phyloP scores from a whole-genome alignment of 2,797 vertebrate genomes.

The Karalla daura region DNA sequence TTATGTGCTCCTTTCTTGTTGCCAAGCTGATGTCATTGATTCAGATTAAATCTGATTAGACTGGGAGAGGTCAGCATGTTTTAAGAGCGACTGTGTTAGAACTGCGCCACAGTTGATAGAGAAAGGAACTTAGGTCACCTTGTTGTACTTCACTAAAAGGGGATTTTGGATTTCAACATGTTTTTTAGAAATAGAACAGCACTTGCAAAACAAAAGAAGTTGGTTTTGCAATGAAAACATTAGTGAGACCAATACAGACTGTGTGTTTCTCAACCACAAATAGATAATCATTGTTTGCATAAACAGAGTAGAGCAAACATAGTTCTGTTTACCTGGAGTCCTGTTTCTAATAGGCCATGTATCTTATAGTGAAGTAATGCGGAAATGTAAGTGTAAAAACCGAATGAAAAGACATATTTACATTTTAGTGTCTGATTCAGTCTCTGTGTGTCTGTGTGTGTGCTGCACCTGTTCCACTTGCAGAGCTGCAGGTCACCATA shows the following conservation, averaged over 20 bases:
- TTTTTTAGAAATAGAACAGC: background rate
- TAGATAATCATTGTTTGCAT: slow-evolving; percentile 40
- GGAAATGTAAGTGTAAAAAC: background rate
- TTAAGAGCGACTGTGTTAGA: slow-evolving; percentile 14
- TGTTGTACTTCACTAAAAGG: background rate
- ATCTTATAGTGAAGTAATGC: background rate
- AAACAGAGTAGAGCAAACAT: slow-evolving; percentile 35
- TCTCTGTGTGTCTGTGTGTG: slow-evolving; percentile 1
- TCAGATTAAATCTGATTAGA: slow-evolving; percentile 40
- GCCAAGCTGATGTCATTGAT: slow-evolving; percentile 7
- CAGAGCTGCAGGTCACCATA: slow-evolving; percentile 31
- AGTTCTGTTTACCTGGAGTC: background rate
- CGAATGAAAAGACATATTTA: slow-evolving; percentile 3
- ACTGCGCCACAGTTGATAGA: background rate
- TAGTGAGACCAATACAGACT: slow-evolving; percentile 10
- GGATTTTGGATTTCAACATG: no score
- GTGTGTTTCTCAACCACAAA: slow-evolving; percentile 6
- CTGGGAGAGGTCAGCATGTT: slow-evolving; percentile 10
- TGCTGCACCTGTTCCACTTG: slow-evolving; percentile 56
- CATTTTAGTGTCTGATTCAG: background rate
- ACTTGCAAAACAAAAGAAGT: no score
- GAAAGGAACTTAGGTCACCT: background rate
- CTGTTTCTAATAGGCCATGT: background rate
- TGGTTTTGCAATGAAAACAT: no score
- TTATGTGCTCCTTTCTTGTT: slow-evolving; percentile 3